phyloP scores from a whole-genome alignment of 2,888 invertebrate species.

The Melieria crassipennis region DNA sequence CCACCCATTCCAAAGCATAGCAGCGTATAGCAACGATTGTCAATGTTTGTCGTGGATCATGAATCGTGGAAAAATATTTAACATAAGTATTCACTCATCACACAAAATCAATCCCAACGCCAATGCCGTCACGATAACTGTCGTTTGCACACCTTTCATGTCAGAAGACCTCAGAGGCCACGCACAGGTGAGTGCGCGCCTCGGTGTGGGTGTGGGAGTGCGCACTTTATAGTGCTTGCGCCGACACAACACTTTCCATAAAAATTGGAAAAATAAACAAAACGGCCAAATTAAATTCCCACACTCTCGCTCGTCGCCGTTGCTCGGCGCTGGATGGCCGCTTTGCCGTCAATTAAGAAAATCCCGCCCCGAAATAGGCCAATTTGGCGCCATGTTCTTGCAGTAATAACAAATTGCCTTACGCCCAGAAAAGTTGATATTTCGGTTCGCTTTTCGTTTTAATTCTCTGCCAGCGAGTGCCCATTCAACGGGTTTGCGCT shows the following conservation, averaged over 20 bases:
- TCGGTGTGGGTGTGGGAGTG: background rate
- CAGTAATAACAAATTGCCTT: constrained; percentile 23
- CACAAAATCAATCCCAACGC: too few species aligned
- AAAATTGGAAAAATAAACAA: background rate
- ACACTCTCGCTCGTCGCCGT: background rate
- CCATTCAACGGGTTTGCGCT: constrained; percentile 43
- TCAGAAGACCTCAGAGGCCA: too few species aligned
- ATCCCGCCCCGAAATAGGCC: constrained; percentile 55
- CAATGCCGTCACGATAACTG: too few species aligned
- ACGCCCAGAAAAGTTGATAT: constrained; percentile 15
- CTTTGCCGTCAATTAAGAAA: constrained; percentile 51
- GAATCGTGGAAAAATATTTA: too few species aligned
- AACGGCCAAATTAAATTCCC: background rate
- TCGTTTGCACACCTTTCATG: too few species aligned
- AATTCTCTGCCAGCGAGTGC: background rate
- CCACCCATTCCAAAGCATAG: too few species aligned
- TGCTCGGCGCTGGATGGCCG: background rate
- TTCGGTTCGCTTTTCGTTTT: constrained; percentile 41
- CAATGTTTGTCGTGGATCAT: too few species aligned
- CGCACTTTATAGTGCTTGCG: background rate
- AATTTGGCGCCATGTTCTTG: constrained; percentile 55
- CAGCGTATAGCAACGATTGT: too few species aligned
- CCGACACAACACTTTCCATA: background rate
- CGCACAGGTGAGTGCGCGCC: too few species aligned
- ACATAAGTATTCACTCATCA: too few species aligned